Conservation (phyloP, 2,797 vertebrate species). For the Fistularia commersonii region DNA sequence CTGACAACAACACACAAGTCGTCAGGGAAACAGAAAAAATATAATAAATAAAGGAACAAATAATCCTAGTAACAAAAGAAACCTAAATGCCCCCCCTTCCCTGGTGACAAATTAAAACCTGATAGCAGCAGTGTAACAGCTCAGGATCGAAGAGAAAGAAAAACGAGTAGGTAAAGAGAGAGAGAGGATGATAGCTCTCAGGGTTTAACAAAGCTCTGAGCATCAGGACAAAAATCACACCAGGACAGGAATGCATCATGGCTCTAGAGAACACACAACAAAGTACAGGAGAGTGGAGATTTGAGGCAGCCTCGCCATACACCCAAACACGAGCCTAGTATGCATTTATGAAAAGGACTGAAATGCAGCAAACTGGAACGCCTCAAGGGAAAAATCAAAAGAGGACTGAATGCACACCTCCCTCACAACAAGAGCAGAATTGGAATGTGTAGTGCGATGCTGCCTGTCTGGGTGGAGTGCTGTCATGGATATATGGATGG, state of each 20-base stretch:
- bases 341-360: not conserved
- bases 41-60: conserved; percentile 79
- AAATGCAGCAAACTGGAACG: conserved; percentile 10
- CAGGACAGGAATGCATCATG: conserved; percentile 19
- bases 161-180: conserved; percentile 28
- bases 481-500: not conserved
- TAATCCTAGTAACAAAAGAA: conserved; percentile 70
- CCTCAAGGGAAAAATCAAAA: conserved; percentile 10
- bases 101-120: conserved; percentile 38
- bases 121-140: conserved; percentile 55
- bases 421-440: conserved; percentile 24
- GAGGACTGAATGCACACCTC: conserved; percentile 4
- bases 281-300: conserved; percentile 27
- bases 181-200: conserved; percentile 38
- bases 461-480: conserved; percentile 3
- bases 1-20: conserved; percentile 83
- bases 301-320: conserved; percentile 20
- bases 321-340: conserved; percentile 15
- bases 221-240: conserved; percentile 32
- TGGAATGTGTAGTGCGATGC: conserved; percentile 15
- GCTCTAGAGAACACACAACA: conserved; percentile 25
- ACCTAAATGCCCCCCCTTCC: conserved; percentile 39
- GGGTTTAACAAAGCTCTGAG: conserved; percentile 30
- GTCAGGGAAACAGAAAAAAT: conserved; percentile 82
- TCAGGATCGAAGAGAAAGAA: conserved; percentile 29